Evolutionary conservation across 2,113 vertebrate species (phyloP).

Genomic region (Nestor notabilis): DNA sequence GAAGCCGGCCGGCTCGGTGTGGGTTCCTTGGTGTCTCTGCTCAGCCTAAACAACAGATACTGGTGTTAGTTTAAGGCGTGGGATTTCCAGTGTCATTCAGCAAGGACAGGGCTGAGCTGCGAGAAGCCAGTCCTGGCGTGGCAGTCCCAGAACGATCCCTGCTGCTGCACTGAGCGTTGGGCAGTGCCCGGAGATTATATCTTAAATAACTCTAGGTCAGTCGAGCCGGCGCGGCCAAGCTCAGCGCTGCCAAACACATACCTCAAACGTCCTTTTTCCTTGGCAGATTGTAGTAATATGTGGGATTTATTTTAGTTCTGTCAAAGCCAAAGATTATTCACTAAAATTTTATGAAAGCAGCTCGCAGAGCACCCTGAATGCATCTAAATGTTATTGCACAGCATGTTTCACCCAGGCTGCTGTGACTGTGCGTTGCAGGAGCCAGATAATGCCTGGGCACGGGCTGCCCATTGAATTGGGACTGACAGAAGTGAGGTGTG

Average conservation of each 20-base stretch:
- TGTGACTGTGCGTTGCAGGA: not conserved
- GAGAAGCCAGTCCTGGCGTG: not conserved
- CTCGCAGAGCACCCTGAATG: fast-evolving
- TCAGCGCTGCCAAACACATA: not conserved
- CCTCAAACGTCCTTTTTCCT: not conserved
- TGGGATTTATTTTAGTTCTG: not conserved
- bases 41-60: not conserved
- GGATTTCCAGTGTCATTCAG: not conserved
- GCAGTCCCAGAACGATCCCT: not conserved
- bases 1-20: not conserved
- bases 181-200: constrained; percentile 46
- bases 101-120: not conserved
- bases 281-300: not conserved
- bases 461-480: fast-evolving
- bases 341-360: not conserved
- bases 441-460: not conserved
- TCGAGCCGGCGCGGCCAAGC: not conserved
- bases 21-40: not conserved
- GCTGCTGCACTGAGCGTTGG: not conserved
- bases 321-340: constrained; percentile 21
- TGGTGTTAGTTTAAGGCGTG: fast-evolving
- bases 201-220: constrained; percentile 1
- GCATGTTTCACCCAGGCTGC: not conserved
- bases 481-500: not conserved
- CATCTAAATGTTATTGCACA: fast-evolving